Evolutionary conservation across 2,797 vertebrate species (phyloP), one percentile per base, ranked within the genome.

Genomic region (Falco peregrinus): DNA sequence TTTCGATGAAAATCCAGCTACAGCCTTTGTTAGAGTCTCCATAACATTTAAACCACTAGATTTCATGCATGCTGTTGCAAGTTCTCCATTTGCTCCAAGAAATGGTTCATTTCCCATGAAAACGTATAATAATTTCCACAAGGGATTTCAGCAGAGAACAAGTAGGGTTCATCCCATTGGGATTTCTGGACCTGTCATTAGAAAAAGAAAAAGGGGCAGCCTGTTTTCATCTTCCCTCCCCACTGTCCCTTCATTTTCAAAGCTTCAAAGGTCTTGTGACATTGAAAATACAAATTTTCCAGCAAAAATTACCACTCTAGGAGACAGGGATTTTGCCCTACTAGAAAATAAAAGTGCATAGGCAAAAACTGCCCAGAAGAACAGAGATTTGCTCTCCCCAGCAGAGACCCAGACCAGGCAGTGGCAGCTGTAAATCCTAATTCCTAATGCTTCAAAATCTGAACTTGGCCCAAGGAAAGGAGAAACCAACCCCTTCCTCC

Each of bases 361-460:
- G 47, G 53, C 33, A 73, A 81, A 73, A 74, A 63, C 4, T 68
- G 9, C 31, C 26, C n/a, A 75, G 57, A 59, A 53, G 26, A 75
- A 21, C 11, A 78, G 57, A 91, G 50, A 25, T 48, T 80, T 0
- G 0, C 33, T 89, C 10, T 75, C 9, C 28, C 7, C 0, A 1
- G 17, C 19, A 85, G 57, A 77, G 24, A 39, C 17, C 35, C 61
- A 69, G 45, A 51, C 33, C 33, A 70, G 63, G 39, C 19, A 76
- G 26, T 18, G 39, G 28, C 21, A 65, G 43, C 13, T 54, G 22
- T 35, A 84, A 93, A 88, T 39, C 39, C 39, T 39, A 39, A 39
- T 39, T 51, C 47, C 37, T 82, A 28, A 37, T 14, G n/a, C 39
- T 84, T 71, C 64, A 76, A 65, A 60, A 70, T 33, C 68, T 22